These are phyloP conservation scores for Tupaia chinensis DNA, from an alignment of 2,113 vertebrate genomes.

Conservation along the genomic window DNA sequence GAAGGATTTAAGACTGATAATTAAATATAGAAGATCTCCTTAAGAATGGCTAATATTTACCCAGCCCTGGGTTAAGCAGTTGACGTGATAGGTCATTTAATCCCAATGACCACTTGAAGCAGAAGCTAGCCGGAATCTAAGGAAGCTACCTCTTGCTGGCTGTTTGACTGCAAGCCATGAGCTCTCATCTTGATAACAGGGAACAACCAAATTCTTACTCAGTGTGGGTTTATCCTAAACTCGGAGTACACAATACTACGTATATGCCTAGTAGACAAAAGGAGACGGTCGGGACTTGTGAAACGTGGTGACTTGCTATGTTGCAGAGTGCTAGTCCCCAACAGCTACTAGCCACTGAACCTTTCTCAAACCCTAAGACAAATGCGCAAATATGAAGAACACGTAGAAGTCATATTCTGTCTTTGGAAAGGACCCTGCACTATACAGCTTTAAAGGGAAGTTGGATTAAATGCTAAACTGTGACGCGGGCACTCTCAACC, in stretches of 20 bases:
- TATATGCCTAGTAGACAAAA: neutral
- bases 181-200: neutral
- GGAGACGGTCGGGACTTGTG: neutral
- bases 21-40: slow-evolving; percentile 43
- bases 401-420: neutral
- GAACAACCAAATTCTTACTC: neutral
- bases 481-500: neutral
- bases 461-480: neutral
- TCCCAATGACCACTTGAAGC: slow-evolving; percentile 11
- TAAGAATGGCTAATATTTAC: slow-evolving; percentile 44
- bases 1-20: neutral
- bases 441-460: neutral
- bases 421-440: neutral
- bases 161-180: neutral
- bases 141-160: neutral
- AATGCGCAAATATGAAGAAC: neutral
- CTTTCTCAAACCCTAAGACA: neutral
- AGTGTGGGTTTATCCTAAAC: neutral
- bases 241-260: neutral
- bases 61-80: slow-evolving; percentile 29
- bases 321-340: neutral
- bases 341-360: neutral
- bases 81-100: slow-evolving; percentile 47
- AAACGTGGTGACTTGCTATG: neutral
- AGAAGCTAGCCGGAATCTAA: neutral